Conservation (phyloP, 2,113 vertebrate genomes). For the Phylloscopus trochilus region DNA sequence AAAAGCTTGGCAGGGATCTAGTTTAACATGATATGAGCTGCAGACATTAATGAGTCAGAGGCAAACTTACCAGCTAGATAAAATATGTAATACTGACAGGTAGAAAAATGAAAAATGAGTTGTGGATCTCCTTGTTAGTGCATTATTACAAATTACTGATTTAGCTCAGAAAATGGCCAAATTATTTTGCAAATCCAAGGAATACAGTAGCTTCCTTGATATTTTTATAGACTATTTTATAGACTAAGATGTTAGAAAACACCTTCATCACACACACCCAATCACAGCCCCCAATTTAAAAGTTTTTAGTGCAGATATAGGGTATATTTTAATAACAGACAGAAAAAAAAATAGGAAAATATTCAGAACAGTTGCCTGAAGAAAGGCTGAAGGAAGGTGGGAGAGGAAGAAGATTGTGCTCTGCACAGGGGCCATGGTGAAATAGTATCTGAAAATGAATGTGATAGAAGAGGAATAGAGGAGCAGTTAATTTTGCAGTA, state of each 20-base stretch:
- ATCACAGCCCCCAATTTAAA: neutral
- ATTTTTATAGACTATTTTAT: neutral
- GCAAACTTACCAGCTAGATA: slow-evolving; percentile 4
- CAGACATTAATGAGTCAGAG: slow-evolving; percentile 39
- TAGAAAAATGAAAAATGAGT: slow-evolving; percentile 22
- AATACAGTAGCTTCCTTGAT: neutral
- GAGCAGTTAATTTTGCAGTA: neutral
- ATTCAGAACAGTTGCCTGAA: neutral
- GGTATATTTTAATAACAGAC: neutral
- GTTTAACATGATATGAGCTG: slow-evolving; percentile 21
- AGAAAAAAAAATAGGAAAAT: neutral
- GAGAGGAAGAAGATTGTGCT: neutral
- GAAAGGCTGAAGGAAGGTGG: neutral
- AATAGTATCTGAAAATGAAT: neutral
- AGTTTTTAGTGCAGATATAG: neutral
- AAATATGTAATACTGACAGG: neutral
- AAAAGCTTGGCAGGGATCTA: slow-evolving; percentile 14
- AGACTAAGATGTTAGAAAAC: neutral
- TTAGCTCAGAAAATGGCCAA: neutral
- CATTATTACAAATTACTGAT: neutral
- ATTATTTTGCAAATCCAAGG: neutral
- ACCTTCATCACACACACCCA: neutral
- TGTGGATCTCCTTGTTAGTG: neutral
- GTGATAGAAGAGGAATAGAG: neutral
- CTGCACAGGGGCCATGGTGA: neutral